A percentile compares a stretch with the other conserved stretches of the same genome.
phyloP scores from a whole-genome alignment of 2,888 invertebrate species.

The Drosophila barbarae region DNA sequence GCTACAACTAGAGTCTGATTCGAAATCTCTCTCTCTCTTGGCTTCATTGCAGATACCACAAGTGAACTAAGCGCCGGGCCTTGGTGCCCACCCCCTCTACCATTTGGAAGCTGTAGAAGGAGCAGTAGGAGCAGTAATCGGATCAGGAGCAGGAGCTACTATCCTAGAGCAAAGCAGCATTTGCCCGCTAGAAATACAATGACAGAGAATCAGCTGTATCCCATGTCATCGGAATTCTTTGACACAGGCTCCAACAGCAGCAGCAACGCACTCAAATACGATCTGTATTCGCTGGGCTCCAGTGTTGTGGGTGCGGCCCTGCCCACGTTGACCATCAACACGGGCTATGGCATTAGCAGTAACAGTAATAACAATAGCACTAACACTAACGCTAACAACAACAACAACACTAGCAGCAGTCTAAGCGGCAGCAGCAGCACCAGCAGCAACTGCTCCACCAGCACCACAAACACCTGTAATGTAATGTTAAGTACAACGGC shows the following conservation, averaged over 20 bases:
- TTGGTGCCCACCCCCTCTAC: conserved; percentile 9
- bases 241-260: conserved; percentile 79
- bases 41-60: conserved; percentile 47
- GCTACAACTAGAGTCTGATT: conserved; percentile 27
- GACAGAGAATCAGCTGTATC: conserved; percentile 79
- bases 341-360: conserved; percentile 40
- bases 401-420: conserved; percentile 31
- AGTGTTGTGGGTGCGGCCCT: conserved; percentile 49
- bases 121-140: neutral
- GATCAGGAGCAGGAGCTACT: conserved; percentile 2
- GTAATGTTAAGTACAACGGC: conserved; percentile 77
- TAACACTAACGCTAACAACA: conserved; percentile 28
- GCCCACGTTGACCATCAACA: conserved; percentile 64
- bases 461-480: conserved; percentile 63
- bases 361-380: conserved; percentile 8
- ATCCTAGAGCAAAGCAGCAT: conserved; percentile 12
- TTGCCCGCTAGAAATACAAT: conserved; percentile 57
- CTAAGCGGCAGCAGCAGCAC: conserved; percentile 35
- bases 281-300: conserved; percentile 73
- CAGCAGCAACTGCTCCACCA: conserved; percentile 42
- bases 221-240: conserved; percentile 79
- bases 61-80: conserved; percentile 34
- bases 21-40: conserved; percentile 8
- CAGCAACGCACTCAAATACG: conserved; percentile 78
- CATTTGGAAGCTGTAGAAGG: neutral